phyloP scores from a whole-genome alignment of 1,140 invertebrate genomes.

The Panulirus ornatus region DNA sequence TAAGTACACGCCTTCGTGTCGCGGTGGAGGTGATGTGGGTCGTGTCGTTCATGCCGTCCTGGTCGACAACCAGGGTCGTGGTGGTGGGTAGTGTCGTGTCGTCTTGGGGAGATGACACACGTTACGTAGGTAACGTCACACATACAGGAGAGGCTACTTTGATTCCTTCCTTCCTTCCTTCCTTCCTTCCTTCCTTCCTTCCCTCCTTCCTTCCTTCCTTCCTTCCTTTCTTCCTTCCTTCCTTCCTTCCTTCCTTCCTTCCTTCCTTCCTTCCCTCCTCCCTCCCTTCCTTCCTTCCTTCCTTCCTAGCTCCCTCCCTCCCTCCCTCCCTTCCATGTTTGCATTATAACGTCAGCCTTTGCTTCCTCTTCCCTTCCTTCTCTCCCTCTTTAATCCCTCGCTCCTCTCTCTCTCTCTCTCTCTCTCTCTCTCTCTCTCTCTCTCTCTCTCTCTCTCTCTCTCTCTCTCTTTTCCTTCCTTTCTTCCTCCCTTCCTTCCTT shows the following conservation, averaged over 20 bases:
- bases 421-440: neutral
- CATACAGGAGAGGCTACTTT: too few species aligned
- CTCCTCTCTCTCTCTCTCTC: neutral
- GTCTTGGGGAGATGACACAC: too few species aligned
- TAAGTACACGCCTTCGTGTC: too few species aligned
- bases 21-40: too few species aligned
- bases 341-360: too few species aligned
- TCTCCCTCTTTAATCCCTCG: neutral
- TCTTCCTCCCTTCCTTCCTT: neutral
- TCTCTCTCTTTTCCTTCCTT: neutral
- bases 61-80: too few species aligned
- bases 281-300: neutral
- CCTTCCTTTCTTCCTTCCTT: neutral
- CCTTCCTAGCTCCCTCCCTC: neutral
- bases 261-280: neutral
- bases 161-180: neutral
- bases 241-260: neutral
- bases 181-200: neutral
- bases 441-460: neutral
- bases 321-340: neutral
- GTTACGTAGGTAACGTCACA: too few species aligned
- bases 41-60: too few species aligned
- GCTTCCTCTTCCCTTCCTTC: neutral
- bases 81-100: too few species aligned
- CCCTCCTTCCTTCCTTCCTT: slow-evolving; percentile 6